Conservation (phyloP, 1,140 invertebrate species). For the Drosophila paulistorum region DNA sequence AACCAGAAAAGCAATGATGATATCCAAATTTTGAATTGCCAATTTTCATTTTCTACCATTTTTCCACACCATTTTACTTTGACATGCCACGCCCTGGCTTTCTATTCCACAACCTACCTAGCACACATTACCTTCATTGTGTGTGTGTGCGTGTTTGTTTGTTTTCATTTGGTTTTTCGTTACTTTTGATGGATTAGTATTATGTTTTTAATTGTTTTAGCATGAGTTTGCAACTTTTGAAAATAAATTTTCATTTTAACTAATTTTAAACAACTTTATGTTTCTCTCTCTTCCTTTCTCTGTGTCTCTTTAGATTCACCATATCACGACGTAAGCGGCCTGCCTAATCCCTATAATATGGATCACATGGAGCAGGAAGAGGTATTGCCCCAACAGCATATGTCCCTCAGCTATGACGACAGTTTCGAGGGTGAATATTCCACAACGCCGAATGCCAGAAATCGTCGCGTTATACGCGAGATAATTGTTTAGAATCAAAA, state of each 20-base stretch:
- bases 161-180: conserved; percentile 1
- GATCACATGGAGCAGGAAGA: conserved; percentile 89
- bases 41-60: conserved; percentile 4
- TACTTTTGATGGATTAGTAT: conserved; percentile 39
- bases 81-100: conserved; percentile 25
- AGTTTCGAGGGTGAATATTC: conserved; percentile 96
- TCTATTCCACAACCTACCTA: background rate
- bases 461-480: conserved; percentile 94
- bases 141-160: conserved; percentile 30
- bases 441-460: conserved; percentile 95
- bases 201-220: conserved; percentile 79
- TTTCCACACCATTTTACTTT: conserved; percentile 29
- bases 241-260: conserved; percentile 49
- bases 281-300: conserved; percentile 20
- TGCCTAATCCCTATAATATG: conserved; percentile 92
- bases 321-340: conserved; percentile 95
- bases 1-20: conserved; percentile 33
- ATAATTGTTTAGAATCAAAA: conserved; percentile 91
- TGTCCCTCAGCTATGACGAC: conserved; percentile 95
- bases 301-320: conserved; percentile 89
- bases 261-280: conserved; percentile 68
- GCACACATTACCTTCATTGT: conserved; percentile 38
- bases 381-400: conserved; percentile 90
- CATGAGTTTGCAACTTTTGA: conserved; percentile 60
- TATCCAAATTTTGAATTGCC: conserved; percentile 59